Base-by-base conservation (phyloP, 1,140 invertebrate species). In the Drusus annulatus region DNA sequence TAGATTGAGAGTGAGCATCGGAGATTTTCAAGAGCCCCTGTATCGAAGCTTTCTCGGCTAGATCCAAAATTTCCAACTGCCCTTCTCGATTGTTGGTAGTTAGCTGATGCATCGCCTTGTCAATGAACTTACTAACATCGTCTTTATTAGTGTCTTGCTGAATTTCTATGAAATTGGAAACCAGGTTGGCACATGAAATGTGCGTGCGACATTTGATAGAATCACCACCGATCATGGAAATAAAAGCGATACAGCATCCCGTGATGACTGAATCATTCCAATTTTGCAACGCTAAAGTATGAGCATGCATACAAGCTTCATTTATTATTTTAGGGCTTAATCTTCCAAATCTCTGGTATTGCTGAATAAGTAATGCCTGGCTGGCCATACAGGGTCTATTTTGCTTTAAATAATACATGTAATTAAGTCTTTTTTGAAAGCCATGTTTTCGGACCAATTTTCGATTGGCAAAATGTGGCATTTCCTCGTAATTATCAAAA, bases 351-450 rank as follows among this genome's bases (percentile, higher is more conserved):
- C 85, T 86, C 75, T 89, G 86, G 84, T 90, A 89, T 75, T 89
- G 86, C 76, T 90, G 86, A 5, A 88, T 84, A 5, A 91, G 86
- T 83, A 91, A 90, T 10, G 87, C 86, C 84, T 90, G 90, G 76
- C 88, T 89, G 16, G 93, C 93, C 86, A 93, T 93, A 84, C 91
- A 91, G 15, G 93, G 93, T 31, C 93, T 88, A 56, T 90, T 91
- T 86, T 93, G 91, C 81, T 92, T 93, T 31, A 94, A 85, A 87
- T 93, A 94, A 86, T 93, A 92, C 23, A 90, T 86, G 76, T 92
- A 93, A 81, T 90, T 92, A 36, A 93, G 85, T 84, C 90, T 90
- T 76, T 93, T 92, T 25, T 90, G 89, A 84, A 93, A 90, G 16
- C 92, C 92, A 85, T 92, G 92, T 81, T 90, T 90, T 82, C 91